A percentile compares a stretch with the other conserved stretches of the same genome.
Conservation (phyloP, 2,797 vertebrate genomes). For the Arnoldichthys spilopterus region DNA sequence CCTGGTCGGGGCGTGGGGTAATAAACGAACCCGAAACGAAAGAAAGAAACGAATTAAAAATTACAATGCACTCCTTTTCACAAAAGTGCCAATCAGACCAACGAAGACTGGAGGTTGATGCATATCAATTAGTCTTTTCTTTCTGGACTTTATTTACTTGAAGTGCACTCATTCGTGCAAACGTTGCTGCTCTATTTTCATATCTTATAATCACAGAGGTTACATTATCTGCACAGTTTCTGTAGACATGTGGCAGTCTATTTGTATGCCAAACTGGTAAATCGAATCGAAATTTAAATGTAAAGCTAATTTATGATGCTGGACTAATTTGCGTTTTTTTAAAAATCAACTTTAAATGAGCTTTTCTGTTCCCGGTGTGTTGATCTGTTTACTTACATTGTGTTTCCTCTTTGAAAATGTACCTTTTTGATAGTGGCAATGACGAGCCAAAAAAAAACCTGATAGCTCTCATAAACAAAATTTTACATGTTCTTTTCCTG, state of each 20-base stretch:
- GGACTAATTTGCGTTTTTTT: slow-evolving; percentile 55
- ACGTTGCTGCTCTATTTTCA: slow-evolving; percentile 85
- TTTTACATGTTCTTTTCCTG: not conserved
- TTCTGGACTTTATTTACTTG: slow-evolving; percentile 77
- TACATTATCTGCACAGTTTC: slow-evolving; percentile 73
- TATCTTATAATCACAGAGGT: slow-evolving; percentile 70
- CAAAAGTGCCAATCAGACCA: slow-evolving; percentile 87
- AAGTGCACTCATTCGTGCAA: slow-evolving; percentile 83
- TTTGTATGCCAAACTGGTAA: slow-evolving; percentile 73
- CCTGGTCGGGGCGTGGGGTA: slow-evolving; percentile 56
- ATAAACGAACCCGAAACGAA: slow-evolving; percentile 59
- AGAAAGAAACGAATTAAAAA: slow-evolving; percentile 55
- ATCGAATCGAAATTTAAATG: slow-evolving; percentile 59
- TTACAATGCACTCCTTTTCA: slow-evolving; percentile 83
- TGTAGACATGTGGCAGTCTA: slow-evolving; percentile 71
- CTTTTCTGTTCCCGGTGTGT: slow-evolving; percentile 11
- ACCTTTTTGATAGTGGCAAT: slow-evolving; percentile 20
- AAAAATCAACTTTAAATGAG: slow-evolving; percentile 27
- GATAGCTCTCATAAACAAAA: not conserved
- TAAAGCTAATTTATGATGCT: slow-evolving; percentile 60
- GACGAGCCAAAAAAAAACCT: not conserved
- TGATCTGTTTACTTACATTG: slow-evolving; percentile 27
- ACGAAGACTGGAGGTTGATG: slow-evolving; percentile 81
- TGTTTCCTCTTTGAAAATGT: not conserved
- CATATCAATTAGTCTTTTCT: slow-evolving; percentile 66